Conservation (phyloP, 2,797 vertebrate species). For the Molossus molossus region DNA sequence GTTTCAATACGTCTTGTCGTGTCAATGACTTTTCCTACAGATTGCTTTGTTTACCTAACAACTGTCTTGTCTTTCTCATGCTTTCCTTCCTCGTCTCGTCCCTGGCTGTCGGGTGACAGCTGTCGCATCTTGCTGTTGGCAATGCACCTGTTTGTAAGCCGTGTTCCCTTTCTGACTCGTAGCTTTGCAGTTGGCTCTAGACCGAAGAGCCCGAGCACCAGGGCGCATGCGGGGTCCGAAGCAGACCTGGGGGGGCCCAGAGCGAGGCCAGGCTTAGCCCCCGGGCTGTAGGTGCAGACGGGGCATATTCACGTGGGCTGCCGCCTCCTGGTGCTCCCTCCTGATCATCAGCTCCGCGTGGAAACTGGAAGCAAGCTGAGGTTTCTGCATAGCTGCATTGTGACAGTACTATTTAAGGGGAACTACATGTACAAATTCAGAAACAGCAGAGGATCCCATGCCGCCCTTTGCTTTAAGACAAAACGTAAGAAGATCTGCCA, state of each 20-base stretch:
- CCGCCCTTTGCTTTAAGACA: constrained; percentile 29
- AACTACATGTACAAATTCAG: constrained; percentile 41
- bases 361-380: constrained; percentile 61
- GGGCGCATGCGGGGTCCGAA: too few relatives aligned
- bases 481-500: background rate
- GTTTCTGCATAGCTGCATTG: constrained; percentile 18
- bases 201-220: background rate
- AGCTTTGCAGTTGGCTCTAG: background rate
- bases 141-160: background rate
- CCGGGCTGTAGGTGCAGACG: background rate
- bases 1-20: constrained; percentile 15
- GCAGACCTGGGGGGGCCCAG: background rate
- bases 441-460: background rate
- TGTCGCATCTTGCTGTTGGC: background rate
- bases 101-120: background rate
- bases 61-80: background rate
- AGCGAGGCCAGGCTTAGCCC: background rate
- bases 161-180: background rate
- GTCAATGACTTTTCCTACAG: background rate
- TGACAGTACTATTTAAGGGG: background rate
- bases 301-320: background rate
- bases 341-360: constrained; percentile 9
- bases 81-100: background rate
- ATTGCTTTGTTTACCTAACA: background rate
- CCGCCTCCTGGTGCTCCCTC: constrained; percentile 14